Evolutionary conservation across 2,888 invertebrate genomes (phyloP).

Genomic region (Drosophila buzzatii): DNA sequence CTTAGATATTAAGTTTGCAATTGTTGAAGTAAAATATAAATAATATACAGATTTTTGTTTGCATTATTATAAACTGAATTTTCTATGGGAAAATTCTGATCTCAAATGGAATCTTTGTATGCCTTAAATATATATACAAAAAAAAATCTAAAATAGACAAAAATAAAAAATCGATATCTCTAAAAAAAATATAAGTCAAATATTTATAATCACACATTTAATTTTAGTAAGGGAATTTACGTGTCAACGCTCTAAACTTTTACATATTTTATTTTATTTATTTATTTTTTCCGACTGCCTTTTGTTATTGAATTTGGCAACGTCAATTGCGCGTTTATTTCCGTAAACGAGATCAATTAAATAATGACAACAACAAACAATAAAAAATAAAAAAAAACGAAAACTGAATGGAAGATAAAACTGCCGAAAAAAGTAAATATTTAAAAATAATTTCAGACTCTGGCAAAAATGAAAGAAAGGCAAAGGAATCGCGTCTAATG

Average conservation of each 20-base stretch:
- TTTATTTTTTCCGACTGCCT: slow-evolving; percentile 1
- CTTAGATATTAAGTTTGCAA: background rate
- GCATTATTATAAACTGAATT: too few relatives aligned
- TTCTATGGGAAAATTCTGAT: too few relatives aligned
- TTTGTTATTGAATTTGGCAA: slow-evolving; percentile 53
- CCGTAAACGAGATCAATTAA: slow-evolving; percentile 78
- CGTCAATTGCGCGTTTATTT: slow-evolving; percentile 65
- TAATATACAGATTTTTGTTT: too few relatives aligned
- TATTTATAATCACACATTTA: background rate
- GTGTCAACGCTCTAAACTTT: background rate
- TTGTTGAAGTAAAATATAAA: too few relatives aligned
- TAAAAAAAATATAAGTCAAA: background rate
- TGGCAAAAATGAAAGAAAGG: slow-evolving; percentile 8
- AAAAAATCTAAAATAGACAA: background rate
- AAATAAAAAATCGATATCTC: background rate
- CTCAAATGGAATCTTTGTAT: too few relatives aligned
- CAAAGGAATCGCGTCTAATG: slow-evolving; percentile 55
- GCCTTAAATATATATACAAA: too few relatives aligned
- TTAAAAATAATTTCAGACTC: slow-evolving; percentile 38
- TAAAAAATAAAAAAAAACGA: slow-evolving; percentile 28
- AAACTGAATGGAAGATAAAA: slow-evolving; percentile 30
- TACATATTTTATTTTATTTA: too few relatives aligned
- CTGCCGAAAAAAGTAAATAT: slow-evolving; percentile 58
- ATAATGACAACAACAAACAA: slow-evolving; percentile 45
- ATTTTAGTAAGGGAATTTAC: slow-evolving; percentile 19